Evolutionary conservation across 1,140 invertebrate genomes (phyloP), one percentile per base, ranked within the genome.

Genomic region (Rhopalosiphum padi): DNA sequence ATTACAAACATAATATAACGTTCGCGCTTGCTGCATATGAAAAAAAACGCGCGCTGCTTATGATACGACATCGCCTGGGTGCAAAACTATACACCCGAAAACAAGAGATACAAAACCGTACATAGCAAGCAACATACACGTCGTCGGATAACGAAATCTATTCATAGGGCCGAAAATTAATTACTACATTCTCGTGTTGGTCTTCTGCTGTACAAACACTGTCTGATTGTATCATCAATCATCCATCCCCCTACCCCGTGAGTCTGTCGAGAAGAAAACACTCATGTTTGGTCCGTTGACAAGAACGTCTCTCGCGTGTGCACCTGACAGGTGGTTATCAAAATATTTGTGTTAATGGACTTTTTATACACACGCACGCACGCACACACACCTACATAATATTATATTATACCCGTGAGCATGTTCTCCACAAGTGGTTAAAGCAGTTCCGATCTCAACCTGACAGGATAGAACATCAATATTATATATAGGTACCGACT

Each of bases 241-340:
- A 93, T 85, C n/a, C 90, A 43, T 35, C 35, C 68, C n/a, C 23
- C 46, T n/a, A 7, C 83, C 25, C 41, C 88, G 23, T 53, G 90
- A 46, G 91, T 82, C 77, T 41, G 91, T n/a, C 90, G 68, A 35
- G 68, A 91, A 77, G 55, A 90, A 90, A 68, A 90, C 89, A 68
- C 89, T 43, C 89, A 15, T 60, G 89, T 90, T 68, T 7, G 53
- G 89, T 51, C 82, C 82, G 68, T 85, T 77, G 90, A 77, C 60
- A 37, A 21, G 90, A 48, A 55, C 91, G n/a, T 93, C 82, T 35
- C 43, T 35, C 90, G 90, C 46, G 90, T 77, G 90, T 92, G 90
- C 90, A 93, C 91, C 91, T 93, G 91, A 93, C 91, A 93, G 91
- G 91, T 85, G 91, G 91, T 93, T 93, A 93, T 93, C 91, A 93